These are phyloP conservation scores for Marisa cornuarietis DNA, from an alignment of 1,140 invertebrate genomes.

Conservation along the genomic window DNA sequence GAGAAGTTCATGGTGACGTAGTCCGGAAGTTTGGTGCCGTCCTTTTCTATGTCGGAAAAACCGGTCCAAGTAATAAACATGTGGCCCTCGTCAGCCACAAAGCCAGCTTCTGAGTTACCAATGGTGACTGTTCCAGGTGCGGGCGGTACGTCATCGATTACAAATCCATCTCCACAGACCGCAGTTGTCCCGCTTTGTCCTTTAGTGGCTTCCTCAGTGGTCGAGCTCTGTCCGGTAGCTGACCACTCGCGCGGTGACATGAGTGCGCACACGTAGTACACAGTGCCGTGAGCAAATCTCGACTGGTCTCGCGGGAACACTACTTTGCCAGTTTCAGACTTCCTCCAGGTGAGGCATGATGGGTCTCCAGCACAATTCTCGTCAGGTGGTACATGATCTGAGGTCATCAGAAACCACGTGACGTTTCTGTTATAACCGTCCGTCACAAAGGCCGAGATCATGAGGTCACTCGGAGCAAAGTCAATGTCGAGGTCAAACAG, in stretches of 20 bases:
- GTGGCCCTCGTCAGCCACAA: conserved; percentile 17
- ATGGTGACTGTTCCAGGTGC: conserved; percentile 28
- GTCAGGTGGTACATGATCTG: neutral
- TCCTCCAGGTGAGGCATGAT: neutral
- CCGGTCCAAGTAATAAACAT: conserved; percentile 31
- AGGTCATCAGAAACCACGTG: conserved; percentile 31
- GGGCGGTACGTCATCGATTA: conserved; percentile 35
- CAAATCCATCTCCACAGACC: conserved; percentile 40
- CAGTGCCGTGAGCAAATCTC: neutral
- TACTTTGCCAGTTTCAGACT: neutral
- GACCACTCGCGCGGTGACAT: neutral
- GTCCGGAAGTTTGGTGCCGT: neutral
- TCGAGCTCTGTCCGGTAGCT: no score
- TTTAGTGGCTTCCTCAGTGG: no score
- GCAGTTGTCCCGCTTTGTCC: neutral
- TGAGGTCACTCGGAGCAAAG: conserved; percentile 9
- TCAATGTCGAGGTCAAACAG: conserved; percentile 29
- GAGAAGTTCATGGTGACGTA: conserved; percentile 7
- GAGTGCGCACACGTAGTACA: conserved; percentile 6
- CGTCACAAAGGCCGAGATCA: conserved; percentile 19
- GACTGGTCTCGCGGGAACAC: neutral
- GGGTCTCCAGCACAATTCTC: neutral
- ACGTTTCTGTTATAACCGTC: conserved; percentile 2
- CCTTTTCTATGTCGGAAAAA: conserved; percentile 30
- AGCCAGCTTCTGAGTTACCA: conserved; percentile 25